These are phyloP conservation scores for Brachyptera risi DNA, from an alignment of 2,888 invertebrate genomes.

Conservation along the genomic window DNA sequence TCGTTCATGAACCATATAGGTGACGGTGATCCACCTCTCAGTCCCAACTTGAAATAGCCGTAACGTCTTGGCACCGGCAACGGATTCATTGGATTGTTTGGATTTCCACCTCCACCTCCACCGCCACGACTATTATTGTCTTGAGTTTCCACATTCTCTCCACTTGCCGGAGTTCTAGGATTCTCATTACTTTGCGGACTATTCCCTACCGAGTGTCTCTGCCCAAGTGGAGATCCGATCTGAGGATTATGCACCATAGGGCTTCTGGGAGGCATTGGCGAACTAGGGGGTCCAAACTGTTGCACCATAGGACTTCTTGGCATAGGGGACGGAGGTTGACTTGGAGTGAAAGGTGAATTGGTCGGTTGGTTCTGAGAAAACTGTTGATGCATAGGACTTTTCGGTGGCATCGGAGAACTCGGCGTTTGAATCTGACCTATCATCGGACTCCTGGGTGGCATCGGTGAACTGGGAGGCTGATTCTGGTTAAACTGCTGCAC, in stretches of 20 bases:
- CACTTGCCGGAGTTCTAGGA: slow-evolving; percentile 47
- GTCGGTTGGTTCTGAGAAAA: slow-evolving; percentile 43
- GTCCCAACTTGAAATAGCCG: slow-evolving; percentile 57
- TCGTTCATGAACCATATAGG: background rate
- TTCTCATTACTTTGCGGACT: slow-evolving; percentile 56
- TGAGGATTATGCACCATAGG: slow-evolving; percentile 1
- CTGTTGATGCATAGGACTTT: slow-evolving; percentile 38
- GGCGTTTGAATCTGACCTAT: slow-evolving; percentile 22
- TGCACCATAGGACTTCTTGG: slow-evolving; percentile 45
- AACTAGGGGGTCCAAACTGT: slow-evolving; percentile 36
- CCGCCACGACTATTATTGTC: slow-evolving; percentile 41
- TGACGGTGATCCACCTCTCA: slow-evolving; percentile 41
- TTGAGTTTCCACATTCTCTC: slow-evolving; percentile 37
- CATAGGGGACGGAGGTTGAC: slow-evolving; percentile 41
- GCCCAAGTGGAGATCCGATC: slow-evolving; percentile 41
- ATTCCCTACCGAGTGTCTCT: slow-evolving; percentile 44
- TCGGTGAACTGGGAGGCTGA: slow-evolving; percentile 44
- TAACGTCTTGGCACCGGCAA: slow-evolving; percentile 57
- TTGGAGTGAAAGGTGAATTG: slow-evolving; percentile 42
- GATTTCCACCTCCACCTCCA: slow-evolving; percentile 46
- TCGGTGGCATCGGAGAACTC: slow-evolving; percentile 47
- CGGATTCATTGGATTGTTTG: slow-evolving; percentile 53
- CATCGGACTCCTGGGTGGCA: slow-evolving; percentile 45
- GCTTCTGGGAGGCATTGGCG: slow-evolving; percentile 41
- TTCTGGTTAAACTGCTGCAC: slow-evolving; percentile 39